Conservation (phyloP, 2,888 invertebrate species). For the Sinodicranocentrus sp. region DNA sequence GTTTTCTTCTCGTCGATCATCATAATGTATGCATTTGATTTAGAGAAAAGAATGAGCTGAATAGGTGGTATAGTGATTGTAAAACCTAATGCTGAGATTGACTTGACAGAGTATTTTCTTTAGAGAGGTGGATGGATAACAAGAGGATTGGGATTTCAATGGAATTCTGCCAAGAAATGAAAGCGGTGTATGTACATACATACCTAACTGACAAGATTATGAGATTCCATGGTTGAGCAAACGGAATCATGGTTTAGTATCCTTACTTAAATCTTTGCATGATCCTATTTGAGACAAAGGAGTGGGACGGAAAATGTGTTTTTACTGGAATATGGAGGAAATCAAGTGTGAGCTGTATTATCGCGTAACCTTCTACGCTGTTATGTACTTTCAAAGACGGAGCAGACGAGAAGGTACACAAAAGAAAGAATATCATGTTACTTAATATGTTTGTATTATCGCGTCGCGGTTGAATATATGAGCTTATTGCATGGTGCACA, state of each 20-base stretch:
- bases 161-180: slow-evolving; percentile 4
- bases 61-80: no score
- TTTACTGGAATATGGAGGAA: slow-evolving; percentile 1
- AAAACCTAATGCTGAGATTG: no score
- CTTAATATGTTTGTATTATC: no score
- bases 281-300: not conserved
- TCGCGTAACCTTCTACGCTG: slow-evolving; percentile 1
- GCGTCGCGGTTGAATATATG: not conserved
- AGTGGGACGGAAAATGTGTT: not conserved
- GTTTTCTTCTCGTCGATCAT: no score
- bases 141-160: not conserved
- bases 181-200: not conserved
- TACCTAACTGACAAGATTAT: not conserved
- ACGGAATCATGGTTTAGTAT: slow-evolving; percentile 15
- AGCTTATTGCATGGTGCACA: not conserved
- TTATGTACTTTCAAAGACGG: not conserved
- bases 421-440: no score
- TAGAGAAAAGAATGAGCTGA: no score
- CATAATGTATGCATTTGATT: no score
- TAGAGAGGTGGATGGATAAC: not conserved
- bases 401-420: not conserved
- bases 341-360: not conserved
- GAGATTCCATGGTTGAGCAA: not conserved
- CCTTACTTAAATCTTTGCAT: slow-evolving; percentile 11
- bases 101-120: no score